These are phyloP conservation scores for Todiramphus chloris DNA, from an alignment of 2,113 vertebrate species.

Conservation along the genomic window DNA sequence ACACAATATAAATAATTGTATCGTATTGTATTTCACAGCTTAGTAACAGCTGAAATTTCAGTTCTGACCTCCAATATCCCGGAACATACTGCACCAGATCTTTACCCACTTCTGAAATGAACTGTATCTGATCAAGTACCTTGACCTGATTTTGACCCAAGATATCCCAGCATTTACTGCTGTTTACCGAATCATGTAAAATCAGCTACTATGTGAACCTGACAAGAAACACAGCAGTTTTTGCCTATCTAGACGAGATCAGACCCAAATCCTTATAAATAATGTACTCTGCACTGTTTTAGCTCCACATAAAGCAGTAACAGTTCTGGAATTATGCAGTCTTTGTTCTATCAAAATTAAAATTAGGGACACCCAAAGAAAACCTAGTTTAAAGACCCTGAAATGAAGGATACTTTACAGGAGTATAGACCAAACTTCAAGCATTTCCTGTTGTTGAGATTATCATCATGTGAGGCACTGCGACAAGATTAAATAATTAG, in stretches of 20 bases:
- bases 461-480: neutral
- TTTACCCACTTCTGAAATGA: neutral
- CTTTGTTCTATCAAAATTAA: neutral
- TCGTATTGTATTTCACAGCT: neutral
- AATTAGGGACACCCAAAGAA: neutral
- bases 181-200: neutral
- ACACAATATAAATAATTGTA: neutral
- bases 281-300: neutral
- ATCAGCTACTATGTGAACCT: neutral
- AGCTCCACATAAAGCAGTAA: neutral
- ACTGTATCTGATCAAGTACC: neutral
- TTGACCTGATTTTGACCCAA: constrained; percentile 35
- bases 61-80: neutral
- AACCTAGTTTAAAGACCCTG: neutral
- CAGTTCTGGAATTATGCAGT: neutral
- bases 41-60: neutral
- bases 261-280: neutral
- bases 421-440: neutral
- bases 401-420: neutral
- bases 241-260: constrained; percentile 5
- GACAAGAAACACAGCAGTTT: neutral
- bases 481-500: neutral
- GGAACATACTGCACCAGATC: neutral
- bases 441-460: neutral
- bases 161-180: neutral